Conservation (phyloP, 2,888 invertebrate species). For the Abrostola triplasia region DNA sequence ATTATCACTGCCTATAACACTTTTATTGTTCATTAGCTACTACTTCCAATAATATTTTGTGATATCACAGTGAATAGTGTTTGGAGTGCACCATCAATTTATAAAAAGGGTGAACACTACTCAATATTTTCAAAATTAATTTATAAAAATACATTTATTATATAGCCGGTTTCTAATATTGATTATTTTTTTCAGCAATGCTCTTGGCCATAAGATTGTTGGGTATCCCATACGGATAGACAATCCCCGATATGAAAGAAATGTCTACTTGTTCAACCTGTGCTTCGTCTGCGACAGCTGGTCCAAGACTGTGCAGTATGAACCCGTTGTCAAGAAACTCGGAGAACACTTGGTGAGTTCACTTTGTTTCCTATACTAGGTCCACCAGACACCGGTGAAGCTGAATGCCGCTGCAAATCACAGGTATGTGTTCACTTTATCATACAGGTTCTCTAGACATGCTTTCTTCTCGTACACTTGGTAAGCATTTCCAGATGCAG, state of each 20-base stretch:
- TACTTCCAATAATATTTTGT: background rate
- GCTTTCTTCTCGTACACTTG: no score
- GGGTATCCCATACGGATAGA: conserved; percentile 97
- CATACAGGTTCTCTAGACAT: no score
- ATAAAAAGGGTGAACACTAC: no score
- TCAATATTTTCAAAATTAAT: background rate
- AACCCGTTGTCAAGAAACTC: conserved; percentile 97
- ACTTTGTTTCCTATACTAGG: background rate
- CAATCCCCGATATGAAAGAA: conserved; percentile 95
- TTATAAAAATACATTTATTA: background rate
- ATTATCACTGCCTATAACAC: conserved; percentile 9
- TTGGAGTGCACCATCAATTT: no score
- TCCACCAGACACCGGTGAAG: background rate
- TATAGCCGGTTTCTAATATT: background rate
- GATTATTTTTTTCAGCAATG: conserved; percentile 77
- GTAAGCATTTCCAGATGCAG: no score
- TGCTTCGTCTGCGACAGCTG: conserved; percentile 98
- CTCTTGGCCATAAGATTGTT: conserved; percentile 94
- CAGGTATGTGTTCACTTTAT: no score
- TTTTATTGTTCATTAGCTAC: background rate
- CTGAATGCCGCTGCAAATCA: no score
- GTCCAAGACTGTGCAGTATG: conserved; percentile 97
- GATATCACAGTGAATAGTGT: background rate
- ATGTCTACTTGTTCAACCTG: conserved; percentile 98
- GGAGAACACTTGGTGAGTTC: conserved; percentile 94